These are phyloP conservation scores for Gryllus longicercus DNA, from an alignment of 2,888 invertebrate genomes.

Conservation along the genomic window DNA sequence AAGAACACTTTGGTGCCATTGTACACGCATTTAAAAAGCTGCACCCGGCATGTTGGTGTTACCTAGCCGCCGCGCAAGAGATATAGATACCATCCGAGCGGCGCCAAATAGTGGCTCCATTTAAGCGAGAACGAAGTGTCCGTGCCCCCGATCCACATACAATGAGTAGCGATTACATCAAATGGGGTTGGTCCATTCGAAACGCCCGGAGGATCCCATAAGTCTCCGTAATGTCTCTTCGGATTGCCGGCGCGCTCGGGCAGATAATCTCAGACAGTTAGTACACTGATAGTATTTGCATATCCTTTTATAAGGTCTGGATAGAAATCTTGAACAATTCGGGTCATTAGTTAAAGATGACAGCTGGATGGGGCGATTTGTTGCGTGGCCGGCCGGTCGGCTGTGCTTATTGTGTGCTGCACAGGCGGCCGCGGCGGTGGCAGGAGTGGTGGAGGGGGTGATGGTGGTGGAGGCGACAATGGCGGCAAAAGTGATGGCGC, in stretches of 20 bases:
- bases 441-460: neutral
- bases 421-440: neutral
- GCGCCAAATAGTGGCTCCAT: neutral
- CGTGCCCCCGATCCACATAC: neutral
- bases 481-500: too few relatives aligned
- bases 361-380: slow-evolving; percentile 17
- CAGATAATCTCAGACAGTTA: neutral
- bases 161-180: neutral
- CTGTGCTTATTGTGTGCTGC: neutral
- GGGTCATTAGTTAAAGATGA: slow-evolving; percentile 6
- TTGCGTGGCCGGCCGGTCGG: neutral
- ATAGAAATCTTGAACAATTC: slow-evolving; percentile 17
- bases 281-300: slow-evolving; percentile 6
- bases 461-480: too few relatives aligned
- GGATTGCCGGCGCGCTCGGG: neutral
- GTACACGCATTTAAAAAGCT: too few relatives aligned
- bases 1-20: too few relatives aligned
- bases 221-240: neutral
- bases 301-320: neutral
- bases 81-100: neutral
- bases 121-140: neutral
- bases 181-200: neutral
- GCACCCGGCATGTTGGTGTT: too few relatives aligned
- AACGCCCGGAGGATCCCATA: neutral
- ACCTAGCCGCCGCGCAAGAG: neutral